A percentile compares a stretch with the other conserved stretches of the same genome.
These are phyloP conservation scores for Myiozetetes cayanensis DNA, from an alignment of 2,113 vertebrate species.

Conservation along the genomic window DNA sequence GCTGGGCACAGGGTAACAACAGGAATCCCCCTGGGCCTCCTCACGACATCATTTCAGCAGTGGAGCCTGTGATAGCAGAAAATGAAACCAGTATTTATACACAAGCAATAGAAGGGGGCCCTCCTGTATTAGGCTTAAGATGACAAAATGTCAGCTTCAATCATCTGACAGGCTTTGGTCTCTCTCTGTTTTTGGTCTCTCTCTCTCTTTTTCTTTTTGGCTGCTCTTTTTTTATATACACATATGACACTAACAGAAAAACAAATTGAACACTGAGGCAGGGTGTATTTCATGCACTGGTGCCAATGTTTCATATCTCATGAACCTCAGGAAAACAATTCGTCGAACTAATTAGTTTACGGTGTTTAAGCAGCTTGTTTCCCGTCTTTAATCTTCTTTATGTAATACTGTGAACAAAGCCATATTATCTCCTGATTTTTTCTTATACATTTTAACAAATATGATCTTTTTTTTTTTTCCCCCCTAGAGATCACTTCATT, in stretches of 20 bases:
- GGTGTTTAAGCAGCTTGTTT: constrained; percentile 84
- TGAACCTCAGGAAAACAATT: constrained; percentile 83
- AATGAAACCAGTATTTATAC: constrained; percentile 64
- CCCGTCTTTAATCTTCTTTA: constrained; percentile 82
- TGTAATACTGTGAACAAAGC: constrained; percentile 78
- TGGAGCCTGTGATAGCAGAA: constrained; percentile 50
- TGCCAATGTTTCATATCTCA: constrained; percentile 80
- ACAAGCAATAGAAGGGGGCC: constrained; percentile 8
- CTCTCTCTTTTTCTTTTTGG: constrained; percentile 59
- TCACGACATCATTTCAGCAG: constrained; percentile 56
- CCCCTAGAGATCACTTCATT: constrained; percentile 71
- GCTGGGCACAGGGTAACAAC: background rate
- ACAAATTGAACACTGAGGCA: constrained; percentile 83
- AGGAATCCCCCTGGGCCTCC: constrained; percentile 45
- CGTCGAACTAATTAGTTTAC: constrained; percentile 84
- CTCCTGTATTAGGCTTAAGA: constrained; percentile 3
- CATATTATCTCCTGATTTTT: constrained; percentile 77
- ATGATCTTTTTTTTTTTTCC: constrained; percentile 58
- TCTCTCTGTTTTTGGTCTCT: constrained; percentile 57
- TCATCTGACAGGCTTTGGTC: constrained; percentile 60
- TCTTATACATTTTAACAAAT: constrained; percentile 75
- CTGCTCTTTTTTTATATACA: constrained; percentile 63
- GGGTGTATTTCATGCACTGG: constrained; percentile 78
- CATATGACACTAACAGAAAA: constrained; percentile 77
- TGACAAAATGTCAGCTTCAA: constrained; percentile 70